Evolutionary conservation across 2,797 vertebrate species (phyloP), one percentile per base, ranked within the genome.

Genomic region (Notolabrus celidotus): DNA sequence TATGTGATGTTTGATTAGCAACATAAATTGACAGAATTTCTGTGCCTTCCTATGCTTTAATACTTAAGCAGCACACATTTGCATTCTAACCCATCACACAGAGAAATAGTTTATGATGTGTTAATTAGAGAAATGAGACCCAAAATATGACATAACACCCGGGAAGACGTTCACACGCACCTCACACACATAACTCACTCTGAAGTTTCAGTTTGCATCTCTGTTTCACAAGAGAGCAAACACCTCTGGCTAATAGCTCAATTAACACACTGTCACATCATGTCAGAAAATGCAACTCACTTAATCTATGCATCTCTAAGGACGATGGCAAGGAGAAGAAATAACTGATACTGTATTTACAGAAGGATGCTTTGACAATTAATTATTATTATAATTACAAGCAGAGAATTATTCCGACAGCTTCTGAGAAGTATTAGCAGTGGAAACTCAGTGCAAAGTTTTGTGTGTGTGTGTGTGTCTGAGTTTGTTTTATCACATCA

Each of bases 361-460:
- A 71, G 78, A 81, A 84, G 88, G 73, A 84, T 85, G 72, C 85
- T 93, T 90, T 84, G 76, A 87, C 89, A 91, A 90, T 91, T 91
- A 93, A 93, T 93, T 89, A 90, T 86, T 85, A 90, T 85, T 87
- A 80, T 85, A n/a, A 90, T 89, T 90, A 92, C 84, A 91, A 86
- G 89, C 83, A 82, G 73, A 83, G 81, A 89, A 93, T 88, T 82
- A 76, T 71, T 86, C 77, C 15, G 77, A 84, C 83, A 83, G 82
- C 80, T 82, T 72, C 69, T 42, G 78, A 78, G 82, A 80, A 67
- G 77, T 84, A 80, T 84, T 87, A 83, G 71, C 53, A 71, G 51
- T 59, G 39, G 43, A 23, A 60, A 65, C 17, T 19, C 41, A 19
- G 15, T 1, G n/a, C 19, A 12, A 20, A 27, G 11, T 12, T 10